Evolutionary conservation across 2,888 invertebrate genomes (phyloP).

Genomic region (Pilophorus perplexus): DNA sequence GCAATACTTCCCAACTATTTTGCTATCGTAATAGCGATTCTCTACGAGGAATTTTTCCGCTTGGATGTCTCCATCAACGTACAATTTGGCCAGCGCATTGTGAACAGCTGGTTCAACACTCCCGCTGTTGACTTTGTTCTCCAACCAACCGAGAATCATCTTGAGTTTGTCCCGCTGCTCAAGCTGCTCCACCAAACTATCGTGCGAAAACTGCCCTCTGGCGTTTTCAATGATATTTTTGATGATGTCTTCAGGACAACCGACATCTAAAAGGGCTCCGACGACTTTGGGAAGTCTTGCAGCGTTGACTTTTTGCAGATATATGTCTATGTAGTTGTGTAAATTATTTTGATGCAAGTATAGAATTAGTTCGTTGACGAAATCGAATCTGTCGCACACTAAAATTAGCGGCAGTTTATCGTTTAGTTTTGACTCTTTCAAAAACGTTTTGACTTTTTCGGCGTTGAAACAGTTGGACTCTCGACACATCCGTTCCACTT

Average conservation of each 20-base stretch:
- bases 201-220: constrained; percentile 97
- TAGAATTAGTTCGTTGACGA: constrained; percentile 65
- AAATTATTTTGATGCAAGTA: constrained; percentile 72
- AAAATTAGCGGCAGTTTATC: constrained; percentile 98
- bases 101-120: constrained; percentile 96
- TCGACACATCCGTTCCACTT: constrained; percentile 96
- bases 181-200: constrained; percentile 95
- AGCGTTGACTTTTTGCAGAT: constrained; percentile 75
- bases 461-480: constrained; percentile 98
- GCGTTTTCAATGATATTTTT: constrained; percentile 97
- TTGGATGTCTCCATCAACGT: constrained; percentile 99
- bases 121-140: constrained; percentile 94
- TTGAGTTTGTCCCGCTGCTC: constrained; percentile 91
- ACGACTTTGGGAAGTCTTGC: constrained; percentile 95
- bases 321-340: constrained; percentile 82
- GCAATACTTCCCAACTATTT: constrained; percentile 95
- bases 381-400: constrained; percentile 81
- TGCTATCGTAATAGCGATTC: constrained; percentile 85
- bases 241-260: constrained; percentile 97
- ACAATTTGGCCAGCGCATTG: constrained; percentile 98
- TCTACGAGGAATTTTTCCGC: constrained; percentile 91
- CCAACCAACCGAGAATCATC: constrained; percentile 91
- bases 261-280: constrained; percentile 94
- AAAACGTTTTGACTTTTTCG: constrained; percentile 97
- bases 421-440: constrained; percentile 97